A percentile compares a stretch with the other conserved stretches of the same genome.
Evolutionary conservation across 2,888 invertebrate species (phyloP).

Genomic region (Matsumyia berberina): DNA sequence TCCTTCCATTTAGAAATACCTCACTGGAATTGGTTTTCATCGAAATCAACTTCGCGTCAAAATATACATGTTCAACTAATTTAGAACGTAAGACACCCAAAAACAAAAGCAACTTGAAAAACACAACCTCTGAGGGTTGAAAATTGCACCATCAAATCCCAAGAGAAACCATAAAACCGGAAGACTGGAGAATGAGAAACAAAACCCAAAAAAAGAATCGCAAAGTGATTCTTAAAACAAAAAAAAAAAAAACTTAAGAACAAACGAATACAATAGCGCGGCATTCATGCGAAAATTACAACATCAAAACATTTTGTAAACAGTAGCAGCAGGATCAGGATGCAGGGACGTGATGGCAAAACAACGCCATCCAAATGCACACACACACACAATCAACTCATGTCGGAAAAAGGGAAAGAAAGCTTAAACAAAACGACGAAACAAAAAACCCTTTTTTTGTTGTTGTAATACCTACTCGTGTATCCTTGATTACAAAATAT

Average conservation of each 20-base stretch:
- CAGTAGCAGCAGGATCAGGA: constrained; percentile 35
- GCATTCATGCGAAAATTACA: constrained; percentile 66
- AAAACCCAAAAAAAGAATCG: constrained; percentile 25
- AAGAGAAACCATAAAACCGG: constrained; percentile 65
- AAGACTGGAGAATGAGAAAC: constrained; percentile 35
- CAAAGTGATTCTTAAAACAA: constrained; percentile 36
- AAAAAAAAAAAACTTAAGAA: constrained; percentile 7
- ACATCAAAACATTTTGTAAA: constrained; percentile 66
- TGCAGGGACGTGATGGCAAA: neutral
- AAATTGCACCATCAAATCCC: constrained; percentile 49
- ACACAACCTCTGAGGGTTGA: constrained; percentile 20
- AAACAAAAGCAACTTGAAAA: constrained; percentile 11
- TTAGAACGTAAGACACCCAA: constrained; percentile 2
- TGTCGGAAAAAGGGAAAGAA: neutral
- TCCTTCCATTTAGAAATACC: no score
- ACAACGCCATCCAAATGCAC: constrained; percentile 32
- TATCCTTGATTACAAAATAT: constrained; percentile 60
- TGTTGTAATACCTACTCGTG: no score
- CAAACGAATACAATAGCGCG: constrained; percentile 45
- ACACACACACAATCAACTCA: constrained; percentile 40
- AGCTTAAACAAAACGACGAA: constrained; percentile 33
- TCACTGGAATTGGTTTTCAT: constrained; percentile 16
- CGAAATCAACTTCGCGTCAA: constrained; percentile 7
- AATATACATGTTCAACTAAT: constrained; percentile 13
- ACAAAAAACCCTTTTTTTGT: constrained; percentile 43